These are phyloP conservation scores for Apaloderma vittatum DNA, from an alignment of 2,113 vertebrate species.

Conservation along the genomic window DNA sequence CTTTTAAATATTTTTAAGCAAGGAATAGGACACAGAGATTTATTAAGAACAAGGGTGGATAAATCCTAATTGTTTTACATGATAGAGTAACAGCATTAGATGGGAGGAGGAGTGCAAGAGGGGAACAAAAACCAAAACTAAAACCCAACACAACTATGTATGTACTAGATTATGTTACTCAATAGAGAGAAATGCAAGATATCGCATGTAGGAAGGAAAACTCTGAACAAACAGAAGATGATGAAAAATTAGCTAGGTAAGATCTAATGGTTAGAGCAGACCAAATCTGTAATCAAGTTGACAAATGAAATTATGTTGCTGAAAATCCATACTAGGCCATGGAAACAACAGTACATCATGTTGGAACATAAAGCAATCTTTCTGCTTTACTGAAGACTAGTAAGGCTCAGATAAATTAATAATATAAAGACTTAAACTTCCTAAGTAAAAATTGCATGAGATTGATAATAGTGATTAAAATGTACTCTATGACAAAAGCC, in stretches of 20 bases:
- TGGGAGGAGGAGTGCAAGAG: accelerated
- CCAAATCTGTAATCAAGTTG: background rate
- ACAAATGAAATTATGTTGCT: background rate
- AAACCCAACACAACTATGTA: background rate
- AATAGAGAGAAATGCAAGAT: background rate
- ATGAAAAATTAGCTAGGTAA: background rate
- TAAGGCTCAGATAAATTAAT: background rate
- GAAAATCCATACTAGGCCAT: background rate
- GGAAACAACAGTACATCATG: background rate
- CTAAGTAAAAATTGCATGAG: background rate
- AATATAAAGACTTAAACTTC: background rate
- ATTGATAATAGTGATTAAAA: background rate
- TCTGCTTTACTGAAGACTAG: background rate
- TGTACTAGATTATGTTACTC: background rate
- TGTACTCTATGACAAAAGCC: background rate
- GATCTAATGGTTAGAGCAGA: background rate
- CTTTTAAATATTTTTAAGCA: background rate
- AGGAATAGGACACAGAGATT: background rate
- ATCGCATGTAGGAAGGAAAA: background rate
- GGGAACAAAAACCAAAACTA: background rate
- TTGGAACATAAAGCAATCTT: background rate
- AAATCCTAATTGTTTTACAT: background rate
- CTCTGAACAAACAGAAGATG: background rate
- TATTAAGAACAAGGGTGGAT: background rate
- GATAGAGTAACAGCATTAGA: background rate